Evolutionary conservation across 1,140 invertebrate genomes (phyloP).

Genomic region (Aphaenogaster rudis): DNA sequence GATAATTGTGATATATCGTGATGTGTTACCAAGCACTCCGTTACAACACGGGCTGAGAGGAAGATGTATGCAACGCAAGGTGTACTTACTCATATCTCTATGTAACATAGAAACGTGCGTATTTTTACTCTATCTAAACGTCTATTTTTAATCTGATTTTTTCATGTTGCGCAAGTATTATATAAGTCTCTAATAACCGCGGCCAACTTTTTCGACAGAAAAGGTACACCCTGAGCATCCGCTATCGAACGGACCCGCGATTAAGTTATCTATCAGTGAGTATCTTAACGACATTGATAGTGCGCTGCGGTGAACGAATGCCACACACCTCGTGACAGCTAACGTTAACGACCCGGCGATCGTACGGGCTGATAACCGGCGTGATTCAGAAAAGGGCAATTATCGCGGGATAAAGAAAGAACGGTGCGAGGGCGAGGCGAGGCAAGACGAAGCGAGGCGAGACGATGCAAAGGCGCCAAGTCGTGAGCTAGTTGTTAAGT

Average conservation of each 20-base stretch:
- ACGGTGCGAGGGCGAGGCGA: conserved; percentile 72
- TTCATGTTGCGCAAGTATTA: neutral
- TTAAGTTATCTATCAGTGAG: conserved; percentile 76
- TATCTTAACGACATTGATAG: conserved; percentile 83
- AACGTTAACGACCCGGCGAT: conserved; percentile 78
- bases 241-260: conserved; percentile 58
- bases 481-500: conserved; percentile 86
- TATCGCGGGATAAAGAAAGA: conserved; percentile 76
- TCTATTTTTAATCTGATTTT: neutral
- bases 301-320: conserved; percentile 78
- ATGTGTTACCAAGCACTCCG: conserved; percentile 43
- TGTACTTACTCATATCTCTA: conserved; percentile 19
- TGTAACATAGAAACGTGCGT: neutral
- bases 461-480: conserved; percentile 82
- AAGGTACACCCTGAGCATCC: neutral
- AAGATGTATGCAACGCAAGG: conserved; percentile 49
- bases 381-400: conserved; percentile 82
- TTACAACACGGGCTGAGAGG: conserved; percentile 44
- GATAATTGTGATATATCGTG: conserved; percentile 64
- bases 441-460: conserved; percentile 76
- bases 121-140: neutral
- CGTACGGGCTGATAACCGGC: conserved; percentile 73
- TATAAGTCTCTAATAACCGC: neutral
- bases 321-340: conserved; percentile 82
- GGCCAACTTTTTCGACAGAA: neutral